Evolutionary conservation across 92 coral and sea anemone species (phyloP).

Genomic region (Zoanthus sociatus): DNA sequence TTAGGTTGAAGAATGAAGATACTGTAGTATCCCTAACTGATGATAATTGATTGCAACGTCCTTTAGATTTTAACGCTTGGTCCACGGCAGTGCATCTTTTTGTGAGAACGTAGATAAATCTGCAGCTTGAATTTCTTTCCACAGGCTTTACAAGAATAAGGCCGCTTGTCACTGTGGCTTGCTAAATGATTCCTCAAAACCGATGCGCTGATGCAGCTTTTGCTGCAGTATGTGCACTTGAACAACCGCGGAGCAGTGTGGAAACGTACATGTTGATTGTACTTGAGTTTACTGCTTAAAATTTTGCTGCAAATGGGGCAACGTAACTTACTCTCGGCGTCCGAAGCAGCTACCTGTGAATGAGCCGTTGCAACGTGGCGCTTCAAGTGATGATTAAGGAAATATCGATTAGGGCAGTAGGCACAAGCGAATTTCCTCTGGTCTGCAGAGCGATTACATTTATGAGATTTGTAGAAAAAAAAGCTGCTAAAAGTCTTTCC

Average conservation of each 20-base stretch:
- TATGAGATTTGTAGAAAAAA: background rate
- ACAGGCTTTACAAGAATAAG: background rate
- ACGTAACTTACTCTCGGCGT: background rate
- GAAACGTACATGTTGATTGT: background rate
- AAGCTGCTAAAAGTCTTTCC: background rate
- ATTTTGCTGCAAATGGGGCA: background rate
- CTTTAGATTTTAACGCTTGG: background rate
- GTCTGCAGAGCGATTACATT: background rate
- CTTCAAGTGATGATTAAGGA: conserved; percentile 10
- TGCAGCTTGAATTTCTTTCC: background rate
- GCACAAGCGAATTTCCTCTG: conserved; percentile 12
- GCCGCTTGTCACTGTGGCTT: background rate
- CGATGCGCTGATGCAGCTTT: background rate
- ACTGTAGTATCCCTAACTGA: too few species aligned
- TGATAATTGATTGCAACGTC: background rate
- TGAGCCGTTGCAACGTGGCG: background rate
- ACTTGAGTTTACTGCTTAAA: background rate
- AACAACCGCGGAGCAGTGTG: conserved; percentile 1
- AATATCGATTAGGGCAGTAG: conserved; percentile 38
- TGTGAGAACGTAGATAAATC: background rate
- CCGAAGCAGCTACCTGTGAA: background rate
- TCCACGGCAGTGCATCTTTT: background rate
- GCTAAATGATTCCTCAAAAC: background rate
- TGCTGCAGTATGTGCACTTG: background rate
- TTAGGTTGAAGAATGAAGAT: too few species aligned